Conservation (phyloP, 37 sponge, comb jelly and placozoan species). For the Eunapius fragilis region DNA sequence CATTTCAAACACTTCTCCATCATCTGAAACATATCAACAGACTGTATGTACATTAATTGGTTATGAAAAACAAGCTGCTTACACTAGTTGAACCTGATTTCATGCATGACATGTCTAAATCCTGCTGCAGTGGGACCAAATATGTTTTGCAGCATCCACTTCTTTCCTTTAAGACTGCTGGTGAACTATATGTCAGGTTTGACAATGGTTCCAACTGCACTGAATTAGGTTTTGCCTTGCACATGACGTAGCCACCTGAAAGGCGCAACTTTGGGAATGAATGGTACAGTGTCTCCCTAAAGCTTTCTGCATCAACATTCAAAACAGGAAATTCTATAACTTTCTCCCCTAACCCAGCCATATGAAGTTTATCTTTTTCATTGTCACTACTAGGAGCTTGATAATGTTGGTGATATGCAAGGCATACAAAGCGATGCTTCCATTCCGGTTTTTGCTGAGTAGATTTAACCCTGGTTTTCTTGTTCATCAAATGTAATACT, state of each 20-base stretch:
- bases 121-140: constrained; percentile 45
- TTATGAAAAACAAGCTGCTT: too few relatives aligned
- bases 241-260: too few relatives aligned
- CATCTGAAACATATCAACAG: too few relatives aligned
- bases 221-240: too few relatives aligned
- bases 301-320: constrained; percentile 6
- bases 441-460: constrained; percentile 8
- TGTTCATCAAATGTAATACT: too few relatives aligned
- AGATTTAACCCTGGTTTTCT: too few relatives aligned
- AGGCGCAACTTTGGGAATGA: too few relatives aligned
- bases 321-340: constrained; percentile 31
- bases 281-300: constrained; percentile 12
- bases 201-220: constrained; percentile 41
- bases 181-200: background rate
- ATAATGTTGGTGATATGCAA: constrained; percentile 36
- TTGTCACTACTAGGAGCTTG: constrained; percentile 39
- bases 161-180: constrained; percentile 38
- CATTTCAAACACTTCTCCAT: too few relatives aligned
- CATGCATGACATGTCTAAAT: constrained; percentile 30
- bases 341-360: constrained; percentile 61
- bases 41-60: too few relatives aligned
- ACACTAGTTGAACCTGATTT: too few relatives aligned
- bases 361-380: constrained; percentile 43
- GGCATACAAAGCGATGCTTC: constrained; percentile 57
- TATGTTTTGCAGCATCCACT: constrained; percentile 46